phyloP scores from a whole-genome alignment of 2,888 invertebrate genomes.

The Pantelozetes paolii region DNA sequence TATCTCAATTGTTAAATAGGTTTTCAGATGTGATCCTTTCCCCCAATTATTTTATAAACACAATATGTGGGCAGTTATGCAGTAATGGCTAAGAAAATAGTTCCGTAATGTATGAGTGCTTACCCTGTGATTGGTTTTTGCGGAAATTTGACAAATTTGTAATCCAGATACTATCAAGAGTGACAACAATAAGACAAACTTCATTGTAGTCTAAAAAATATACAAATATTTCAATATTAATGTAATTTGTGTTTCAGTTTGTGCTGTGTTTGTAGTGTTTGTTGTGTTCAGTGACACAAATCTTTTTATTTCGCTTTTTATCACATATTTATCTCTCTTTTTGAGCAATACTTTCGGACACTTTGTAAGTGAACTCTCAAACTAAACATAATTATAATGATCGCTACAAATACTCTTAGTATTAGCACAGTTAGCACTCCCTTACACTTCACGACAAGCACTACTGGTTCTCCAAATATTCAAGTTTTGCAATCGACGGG shows the following conservation, averaged over 20 bases:
- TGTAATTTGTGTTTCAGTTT: neutral
- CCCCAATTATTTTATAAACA: neutral
- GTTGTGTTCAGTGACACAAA: constrained; percentile 28
- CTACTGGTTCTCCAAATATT: neutral
- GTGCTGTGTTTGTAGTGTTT: neutral
- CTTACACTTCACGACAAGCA: neutral
- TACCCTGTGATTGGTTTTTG: constrained; percentile 10
- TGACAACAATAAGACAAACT: neutral
- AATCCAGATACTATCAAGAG: neutral
- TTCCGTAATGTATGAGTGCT: neutral
- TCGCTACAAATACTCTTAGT: neutral
- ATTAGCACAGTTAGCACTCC: neutral
- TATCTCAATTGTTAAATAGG: constrained; percentile 11
- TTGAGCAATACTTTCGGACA: constrained; percentile 23
- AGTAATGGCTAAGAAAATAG: neutral
- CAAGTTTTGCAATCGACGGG: too few species aligned
- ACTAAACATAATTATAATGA: constrained; percentile 22
- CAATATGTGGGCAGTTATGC: constrained; percentile 7
- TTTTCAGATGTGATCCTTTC: neutral
- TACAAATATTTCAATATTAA: constrained; percentile 31
- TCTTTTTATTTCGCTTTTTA: neutral
- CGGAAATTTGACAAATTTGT: constrained; percentile 21
- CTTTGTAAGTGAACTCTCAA: neutral
- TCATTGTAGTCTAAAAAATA: constrained; percentile 23
- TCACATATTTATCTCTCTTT: neutral